These are phyloP conservation scores for Brachionus rubens DNA, from an alignment of 1,140 invertebrate genomes.

Conservation along the genomic window DNA sequence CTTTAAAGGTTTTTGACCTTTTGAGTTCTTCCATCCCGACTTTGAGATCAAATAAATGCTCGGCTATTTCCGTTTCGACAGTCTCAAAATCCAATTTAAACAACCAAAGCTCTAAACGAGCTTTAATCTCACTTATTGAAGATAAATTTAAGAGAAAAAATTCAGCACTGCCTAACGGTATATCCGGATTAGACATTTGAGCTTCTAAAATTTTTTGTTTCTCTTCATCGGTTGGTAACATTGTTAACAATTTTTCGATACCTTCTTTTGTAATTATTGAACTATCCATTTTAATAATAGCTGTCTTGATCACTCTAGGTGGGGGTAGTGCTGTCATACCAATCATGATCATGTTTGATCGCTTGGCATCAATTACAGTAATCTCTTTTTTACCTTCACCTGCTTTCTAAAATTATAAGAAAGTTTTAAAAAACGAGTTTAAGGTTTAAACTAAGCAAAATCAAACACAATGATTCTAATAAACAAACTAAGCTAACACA, in stretches of 20 bases:
- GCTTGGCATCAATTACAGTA: slow-evolving; percentile 90
- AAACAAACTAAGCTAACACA: not conserved
- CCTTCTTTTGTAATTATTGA: slow-evolving; percentile 96
- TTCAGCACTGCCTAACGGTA: slow-evolving; percentile 92
- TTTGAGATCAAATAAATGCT: slow-evolving; percentile 96
- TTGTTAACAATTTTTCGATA: slow-evolving; percentile 89
- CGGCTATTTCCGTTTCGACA: slow-evolving; percentile 91
- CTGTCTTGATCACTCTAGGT: slow-evolving; percentile 87
- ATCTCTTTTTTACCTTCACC: slow-evolving; percentile 90
- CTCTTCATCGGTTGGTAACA: slow-evolving; percentile 96
- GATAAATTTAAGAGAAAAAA: slow-evolving; percentile 92
- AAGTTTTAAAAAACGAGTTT: not conserved
- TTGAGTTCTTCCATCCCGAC: slow-evolving; percentile 78
- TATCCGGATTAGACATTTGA: slow-evolving; percentile 83
- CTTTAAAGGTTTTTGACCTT: slow-evolving; percentile 84
- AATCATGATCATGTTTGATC: slow-evolving; percentile 98
- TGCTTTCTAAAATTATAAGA: slow-evolving; percentile 70
- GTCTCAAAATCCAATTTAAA: slow-evolving; percentile 98
- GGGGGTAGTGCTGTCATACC: slow-evolving; percentile 98
- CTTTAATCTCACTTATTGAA: slow-evolving; percentile 89
- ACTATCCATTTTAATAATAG: slow-evolving; percentile 97
- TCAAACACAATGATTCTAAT: not conserved
- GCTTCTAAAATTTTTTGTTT: slow-evolving; percentile 92
- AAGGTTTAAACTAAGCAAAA: not conserved
- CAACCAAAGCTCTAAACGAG: slow-evolving; percentile 91